These are phyloP conservation scores for Bugulina stolonifera DNA, from an alignment of 2,888 invertebrate species.

Conservation along the genomic window DNA sequence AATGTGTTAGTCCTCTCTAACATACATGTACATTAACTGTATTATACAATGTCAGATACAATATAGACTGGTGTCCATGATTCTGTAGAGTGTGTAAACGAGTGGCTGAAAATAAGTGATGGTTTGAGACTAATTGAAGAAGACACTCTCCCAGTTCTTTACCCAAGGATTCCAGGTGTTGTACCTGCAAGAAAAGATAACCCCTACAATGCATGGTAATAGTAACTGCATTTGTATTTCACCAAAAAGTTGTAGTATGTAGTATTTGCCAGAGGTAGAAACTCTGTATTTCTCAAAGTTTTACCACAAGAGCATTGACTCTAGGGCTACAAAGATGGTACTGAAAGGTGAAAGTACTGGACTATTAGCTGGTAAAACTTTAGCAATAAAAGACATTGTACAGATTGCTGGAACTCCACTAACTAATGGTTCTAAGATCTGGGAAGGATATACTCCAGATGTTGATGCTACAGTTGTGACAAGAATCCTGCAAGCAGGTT, in stretches of 20 bases:
- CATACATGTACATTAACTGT: no score
- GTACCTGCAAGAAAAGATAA: slow-evolving; percentile 33
- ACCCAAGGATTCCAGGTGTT: slow-evolving; percentile 35
- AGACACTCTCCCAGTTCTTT: slow-evolving; percentile 34
- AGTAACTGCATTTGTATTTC: no score
- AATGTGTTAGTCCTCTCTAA: no score
- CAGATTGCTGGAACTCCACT: slow-evolving; percentile 47
- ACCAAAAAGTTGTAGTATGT: no score
- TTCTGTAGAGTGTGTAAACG: no score
- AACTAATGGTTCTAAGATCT: slow-evolving; percentile 37
- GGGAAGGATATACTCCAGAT: slow-evolving; percentile 43
- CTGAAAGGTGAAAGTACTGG: slow-evolving; percentile 39
- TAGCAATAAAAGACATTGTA: slow-evolving; percentile 45
- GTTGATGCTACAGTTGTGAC: slow-evolving; percentile 44
- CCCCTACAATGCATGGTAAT: slow-evolving; percentile 36
- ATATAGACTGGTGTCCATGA: no score
- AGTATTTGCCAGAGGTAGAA: slow-evolving; percentile 53
- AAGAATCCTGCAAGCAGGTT: slow-evolving; percentile 44
- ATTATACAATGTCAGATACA: no score
- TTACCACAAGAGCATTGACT: no score
- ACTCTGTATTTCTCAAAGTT: no score
- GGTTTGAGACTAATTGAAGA: slow-evolving; percentile 5
- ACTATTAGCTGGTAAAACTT: slow-evolving; percentile 38
- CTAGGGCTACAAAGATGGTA: slow-evolving; percentile 41
- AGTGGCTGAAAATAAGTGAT: neutral